Base-by-base conservation (phyloP, 2,113 vertebrate genomes). In the Trichomycterus rosablanca region DNA sequence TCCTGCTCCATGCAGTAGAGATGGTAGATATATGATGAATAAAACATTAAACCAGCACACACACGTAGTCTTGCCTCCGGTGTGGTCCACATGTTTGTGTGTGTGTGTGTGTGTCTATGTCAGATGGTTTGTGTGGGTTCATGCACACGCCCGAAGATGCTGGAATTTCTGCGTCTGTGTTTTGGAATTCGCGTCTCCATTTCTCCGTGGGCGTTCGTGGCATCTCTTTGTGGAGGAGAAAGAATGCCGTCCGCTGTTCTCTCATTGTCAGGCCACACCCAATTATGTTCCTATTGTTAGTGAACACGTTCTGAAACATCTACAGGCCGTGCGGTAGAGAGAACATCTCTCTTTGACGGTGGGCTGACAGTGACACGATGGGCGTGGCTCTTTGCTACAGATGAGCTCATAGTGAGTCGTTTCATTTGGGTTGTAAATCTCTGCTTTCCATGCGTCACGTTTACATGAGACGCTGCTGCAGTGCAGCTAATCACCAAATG, bases 401-500 rank as follows among this genome's bases (percentile, higher is more conserved):
- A 43, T 46, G 32, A 28, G 34, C 22, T 32, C 48, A 43, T 20
- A 32, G 2, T 52, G 61, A 63, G n/a, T 35, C 61, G 45, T 12
- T 37, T 8, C 11, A 26, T 14, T 19, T 14, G 40, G 18, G 32
- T 43, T 35, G 28, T 16, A 4, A 45, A 12, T 44, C 18, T 54
- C 37, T 35, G 49, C 26, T 3, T 3, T 3, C 7, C 26, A 30
- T 7, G 26, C 26, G 26, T 54, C 39, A 28, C 20, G 5, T 40
- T n/a, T 40, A 12, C 34, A 35, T 35, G 34, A 35, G 34, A 2
- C 34, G 34, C 9, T n/a, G n/a, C n/a, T 14, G 76, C 56, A 66
- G 65, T 63, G 75, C 68, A 81, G 60, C 76, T 75, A 82, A 84
- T 84, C 78, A 81, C 61, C 48, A 78, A 83, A 85, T 83, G 82